Percentiles rank a stretch among this genome's conserved stretches.
Conservation (phyloP, 2,797 vertebrate genomes). For the Trematomus bernacchii region DNA sequence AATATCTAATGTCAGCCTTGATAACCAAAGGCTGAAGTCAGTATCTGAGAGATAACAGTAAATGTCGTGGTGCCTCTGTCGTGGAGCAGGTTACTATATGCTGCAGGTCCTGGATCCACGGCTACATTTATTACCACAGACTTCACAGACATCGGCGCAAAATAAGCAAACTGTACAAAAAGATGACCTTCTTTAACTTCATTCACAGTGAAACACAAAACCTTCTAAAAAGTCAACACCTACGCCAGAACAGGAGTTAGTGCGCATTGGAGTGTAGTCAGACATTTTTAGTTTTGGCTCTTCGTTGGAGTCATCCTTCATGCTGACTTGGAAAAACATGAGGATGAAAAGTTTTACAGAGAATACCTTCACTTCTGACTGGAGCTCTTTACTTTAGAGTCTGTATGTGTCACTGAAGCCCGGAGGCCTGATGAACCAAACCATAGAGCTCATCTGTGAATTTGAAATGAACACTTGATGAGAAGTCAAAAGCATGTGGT, state of each 20-base stretch:
- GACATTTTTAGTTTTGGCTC: slow-evolving; percentile 2
- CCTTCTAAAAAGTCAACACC: slow-evolving; percentile 26
- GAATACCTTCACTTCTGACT: slow-evolving; percentile 24
- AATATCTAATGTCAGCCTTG: slow-evolving; percentile 27
- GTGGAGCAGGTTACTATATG: slow-evolving; percentile 23
- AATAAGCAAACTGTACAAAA: slow-evolving; percentile 49
- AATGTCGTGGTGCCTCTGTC: slow-evolving; percentile 21
- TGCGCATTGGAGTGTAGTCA: slow-evolving; percentile 27
- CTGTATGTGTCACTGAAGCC: slow-evolving; percentile 22
- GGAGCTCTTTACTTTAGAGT: slow-evolving; percentile 19
- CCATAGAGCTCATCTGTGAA: slow-evolving; percentile 23
- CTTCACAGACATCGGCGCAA: slow-evolving; percentile 40
- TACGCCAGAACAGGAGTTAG: slow-evolving; percentile 6
- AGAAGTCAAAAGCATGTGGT: slow-evolving; percentile 32
- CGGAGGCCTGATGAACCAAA: slow-evolving; percentile 13
- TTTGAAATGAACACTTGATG: slow-evolving; percentile 15
- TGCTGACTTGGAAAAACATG: slow-evolving; percentile 18
- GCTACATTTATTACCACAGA: slow-evolving; percentile 41
- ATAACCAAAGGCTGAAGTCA: slow-evolving; percentile 35
- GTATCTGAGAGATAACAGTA: slow-evolving; percentile 14
- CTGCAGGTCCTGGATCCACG: slow-evolving; percentile 26
- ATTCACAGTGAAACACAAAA: slow-evolving; percentile 70
- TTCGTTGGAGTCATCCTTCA: slow-evolving; percentile 33
- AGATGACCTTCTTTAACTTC: slow-evolving; percentile 47
- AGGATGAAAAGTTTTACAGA: slow-evolving; percentile 1